Base-by-base conservation (phyloP, 1,140 invertebrate species). In the Bombus fervidus region DNA sequence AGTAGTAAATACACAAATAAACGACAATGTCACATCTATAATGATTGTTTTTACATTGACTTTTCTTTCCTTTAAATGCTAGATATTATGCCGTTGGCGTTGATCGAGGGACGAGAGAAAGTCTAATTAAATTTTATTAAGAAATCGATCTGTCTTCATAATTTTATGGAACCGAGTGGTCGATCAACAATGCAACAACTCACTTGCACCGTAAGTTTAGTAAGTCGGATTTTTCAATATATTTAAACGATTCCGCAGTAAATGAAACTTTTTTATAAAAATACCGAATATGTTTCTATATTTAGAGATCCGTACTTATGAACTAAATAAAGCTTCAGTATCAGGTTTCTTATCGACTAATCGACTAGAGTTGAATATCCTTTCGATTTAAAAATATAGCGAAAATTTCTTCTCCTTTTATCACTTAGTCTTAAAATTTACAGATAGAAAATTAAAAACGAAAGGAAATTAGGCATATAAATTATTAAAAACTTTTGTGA, bases 281-380 rank as follows among this genome's bases (percentile, higher is more conserved):
- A 84, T 84, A 84, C 47, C 13, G 13, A 62, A 41, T 53, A 41
- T 84, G n/a, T 84, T 57, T 41, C 57, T 79, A 83, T 71, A 79
- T 37, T 71, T 59, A 47, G 34, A 79, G 75, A 79, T 84, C 39
- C 31, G 64, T 71, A 84, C 83, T 84, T 79, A 80, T 3, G 8
- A 80, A 59, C 83, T 84, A 84, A 59, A 69, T 84, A 79, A 84
- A 84, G 66, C 66, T 72, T 84, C 28, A 31, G 76, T 28, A 34
- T 84, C 76, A 79, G 83, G 76, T 72, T 83, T 59, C 41, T 47
- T 79, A 79, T 47, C 75, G 53, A 39, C 47, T 72, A 80, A 72
- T 47, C 39, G 83, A 57, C 73, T 80, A 72, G 53, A 68, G 18
- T 57, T 13, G 72, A 76, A 47, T 72, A 6, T n/a, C 37, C 28